A percentile compares a stretch with the other conserved stretches of the same genome.
These are phyloP conservation scores for Acestrorhynchus altus DNA, from an alignment of 2,797 vertebrate genomes.

Conservation along the genomic window DNA sequence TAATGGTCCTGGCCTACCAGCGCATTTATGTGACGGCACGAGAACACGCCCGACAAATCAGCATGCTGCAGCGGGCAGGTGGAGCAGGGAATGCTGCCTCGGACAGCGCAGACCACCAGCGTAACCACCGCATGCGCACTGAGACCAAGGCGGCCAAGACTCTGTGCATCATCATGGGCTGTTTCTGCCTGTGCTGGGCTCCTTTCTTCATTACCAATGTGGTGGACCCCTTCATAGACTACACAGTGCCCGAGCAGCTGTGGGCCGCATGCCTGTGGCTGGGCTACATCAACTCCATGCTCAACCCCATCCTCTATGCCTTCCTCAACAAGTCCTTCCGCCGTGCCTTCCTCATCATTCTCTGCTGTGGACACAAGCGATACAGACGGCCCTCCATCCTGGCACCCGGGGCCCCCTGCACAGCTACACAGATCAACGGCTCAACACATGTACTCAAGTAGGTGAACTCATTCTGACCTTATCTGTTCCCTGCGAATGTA, in stretches of 20 bases:
- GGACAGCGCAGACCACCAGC: constrained; percentile 87
- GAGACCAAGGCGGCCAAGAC: constrained; percentile 99
- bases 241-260: constrained; percentile 89
- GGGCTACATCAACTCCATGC: constrained; percentile 98
- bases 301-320: constrained; percentile 99
- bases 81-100: constrained; percentile 61
- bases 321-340: constrained; percentile 99
- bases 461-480: constrained; percentile 64
- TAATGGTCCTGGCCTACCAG: constrained; percentile 98
- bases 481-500: not conserved
- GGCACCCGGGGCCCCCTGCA: constrained; percentile 84
- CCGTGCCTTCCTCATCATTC: constrained; percentile 99
- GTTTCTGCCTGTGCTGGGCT: constrained; percentile 99
- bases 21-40: constrained; percentile 96
- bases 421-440: constrained; percentile 94
- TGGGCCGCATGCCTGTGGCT: constrained; percentile 97
- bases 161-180: constrained; percentile 98
- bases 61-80: constrained; percentile 89
- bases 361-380: constrained; percentile 94
- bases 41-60: constrained; percentile 93
- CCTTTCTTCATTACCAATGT: constrained; percentile 97
- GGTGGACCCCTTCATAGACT: constrained; percentile 96
- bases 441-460: constrained; percentile 97
- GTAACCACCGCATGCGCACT: constrained; percentile 92
- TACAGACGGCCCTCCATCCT: constrained; percentile 91